phyloP scores from a whole-genome alignment of 2,113 vertebrate genomes.

The Xenus cinereus region DNA sequence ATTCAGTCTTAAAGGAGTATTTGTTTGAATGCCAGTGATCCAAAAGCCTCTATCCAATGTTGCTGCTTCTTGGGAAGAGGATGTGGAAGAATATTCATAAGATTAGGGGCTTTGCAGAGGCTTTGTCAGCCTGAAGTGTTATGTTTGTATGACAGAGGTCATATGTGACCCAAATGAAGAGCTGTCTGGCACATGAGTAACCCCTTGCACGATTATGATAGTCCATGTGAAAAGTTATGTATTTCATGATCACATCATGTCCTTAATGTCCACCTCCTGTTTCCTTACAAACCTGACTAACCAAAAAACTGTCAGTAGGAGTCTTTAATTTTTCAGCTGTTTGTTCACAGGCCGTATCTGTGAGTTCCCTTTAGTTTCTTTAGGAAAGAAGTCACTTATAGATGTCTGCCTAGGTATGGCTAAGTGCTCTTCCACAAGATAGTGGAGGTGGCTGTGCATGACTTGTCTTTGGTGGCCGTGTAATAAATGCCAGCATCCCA shows the following conservation, averaged over 20 bases:
- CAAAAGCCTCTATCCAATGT: neutral
- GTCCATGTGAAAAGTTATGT: neutral
- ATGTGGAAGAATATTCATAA: neutral
- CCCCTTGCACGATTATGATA: neutral
- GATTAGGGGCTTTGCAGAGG: neutral
- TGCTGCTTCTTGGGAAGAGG: neutral
- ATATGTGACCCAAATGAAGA: neutral
- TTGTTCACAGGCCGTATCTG: neutral
- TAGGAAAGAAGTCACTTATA: neutral
- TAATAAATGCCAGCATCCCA: neutral
- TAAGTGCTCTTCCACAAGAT: neutral
- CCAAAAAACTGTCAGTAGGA: neutral
- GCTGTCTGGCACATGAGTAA: neutral
- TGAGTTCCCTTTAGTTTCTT: neutral
- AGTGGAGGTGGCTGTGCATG: neutral
- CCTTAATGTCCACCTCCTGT: neutral
- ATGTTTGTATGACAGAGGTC: neutral
- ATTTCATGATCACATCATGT: neutral
- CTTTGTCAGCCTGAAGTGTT: neutral
- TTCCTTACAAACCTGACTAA: neutral
- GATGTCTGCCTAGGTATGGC: neutral
- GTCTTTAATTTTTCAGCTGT: neutral
- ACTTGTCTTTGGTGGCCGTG: fast-evolving
- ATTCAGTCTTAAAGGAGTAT: neutral
- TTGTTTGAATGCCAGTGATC: neutral